Conservation (phyloP, 1,140 invertebrate species). For the Eurosta solidaginis region DNA sequence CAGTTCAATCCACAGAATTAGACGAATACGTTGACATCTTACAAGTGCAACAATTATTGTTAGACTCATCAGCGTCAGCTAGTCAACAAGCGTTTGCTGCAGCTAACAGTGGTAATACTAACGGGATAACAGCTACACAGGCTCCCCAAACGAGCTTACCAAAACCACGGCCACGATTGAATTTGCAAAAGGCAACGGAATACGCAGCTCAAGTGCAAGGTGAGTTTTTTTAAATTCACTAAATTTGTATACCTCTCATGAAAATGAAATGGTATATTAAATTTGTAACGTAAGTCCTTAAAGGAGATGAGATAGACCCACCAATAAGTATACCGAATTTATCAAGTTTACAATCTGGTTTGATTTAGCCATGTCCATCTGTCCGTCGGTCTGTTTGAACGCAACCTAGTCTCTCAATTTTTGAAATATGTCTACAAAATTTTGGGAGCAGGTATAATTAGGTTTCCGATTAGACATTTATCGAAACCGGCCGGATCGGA, state of each 20-base stretch:
- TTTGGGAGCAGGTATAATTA: too few species aligned
- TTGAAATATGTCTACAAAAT: too few species aligned
- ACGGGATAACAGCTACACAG: background rate
- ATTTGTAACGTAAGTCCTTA: too few species aligned
- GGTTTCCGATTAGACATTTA: too few species aligned
- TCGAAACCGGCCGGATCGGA: too few species aligned
- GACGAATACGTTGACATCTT: conserved; percentile 65
- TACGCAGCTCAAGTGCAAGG: conserved; percentile 56
- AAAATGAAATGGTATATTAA: too few species aligned
- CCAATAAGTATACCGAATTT: too few species aligned
- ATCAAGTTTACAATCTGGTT: background rate
- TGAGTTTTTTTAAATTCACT: conserved; percentile 31
- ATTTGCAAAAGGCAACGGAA: conserved; percentile 56
- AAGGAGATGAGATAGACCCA: too few species aligned
- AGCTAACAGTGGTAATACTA: conserved; percentile 23
- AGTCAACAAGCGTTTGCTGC: conserved; percentile 30
- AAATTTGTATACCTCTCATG: too few species aligned
- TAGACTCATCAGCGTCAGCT: conserved; percentile 58
- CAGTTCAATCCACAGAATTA: conserved; percentile 1
- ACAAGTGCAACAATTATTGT: conserved; percentile 63
- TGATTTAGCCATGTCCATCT: too few species aligned
- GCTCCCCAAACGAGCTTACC: conserved; percentile 38
- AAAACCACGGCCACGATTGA: conserved; percentile 53
- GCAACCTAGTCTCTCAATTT: too few species aligned
- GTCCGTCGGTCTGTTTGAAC: too few species aligned